Percentiles rank a stretch among this genome's conserved stretches.
These are phyloP conservation scores for Tortricodes alternella DNA, from an alignment of 2,888 invertebrate genomes.

Conservation along the genomic window DNA sequence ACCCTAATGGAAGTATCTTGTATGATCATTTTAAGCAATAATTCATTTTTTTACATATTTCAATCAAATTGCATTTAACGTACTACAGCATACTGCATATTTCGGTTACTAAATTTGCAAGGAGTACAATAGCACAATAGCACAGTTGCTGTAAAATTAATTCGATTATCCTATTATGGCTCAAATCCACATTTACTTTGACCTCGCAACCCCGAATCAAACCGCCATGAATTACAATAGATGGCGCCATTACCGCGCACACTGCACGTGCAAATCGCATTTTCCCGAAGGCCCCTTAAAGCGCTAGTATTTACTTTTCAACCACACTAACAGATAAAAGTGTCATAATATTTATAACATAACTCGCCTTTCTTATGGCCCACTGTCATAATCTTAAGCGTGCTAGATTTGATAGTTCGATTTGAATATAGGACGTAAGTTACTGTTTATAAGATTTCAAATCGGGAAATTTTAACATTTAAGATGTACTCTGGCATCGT, in stretches of 20 bases:
- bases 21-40: conserved; percentile 54
- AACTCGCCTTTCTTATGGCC: conserved; percentile 78
- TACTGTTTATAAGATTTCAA: conserved; percentile 58
- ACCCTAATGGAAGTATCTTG: conserved; percentile 71
- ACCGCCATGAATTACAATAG: conserved; percentile 50
- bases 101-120: no score
- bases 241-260: conserved; percentile 43
- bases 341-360: conserved; percentile 81
- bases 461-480: conserved; percentile 47
- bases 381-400: conserved; percentile 70
- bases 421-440: conserved; percentile 54
- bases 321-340: conserved; percentile 74
- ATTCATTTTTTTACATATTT: no score
- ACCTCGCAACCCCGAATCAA: conserved; percentile 55
- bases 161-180: conserved; percentile 41
- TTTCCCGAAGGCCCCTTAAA: conserved; percentile 50
- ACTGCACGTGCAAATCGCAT: conserved; percentile 56
- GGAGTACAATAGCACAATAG: no score
- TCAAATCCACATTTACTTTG: conserved; percentile 35
- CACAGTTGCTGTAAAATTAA: conserved; percentile 39
- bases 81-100: no score
- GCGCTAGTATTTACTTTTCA: conserved; percentile 72
- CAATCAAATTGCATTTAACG: no score
- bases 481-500: conserved; percentile 59
- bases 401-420: conserved; percentile 48